Evolutionary conservation across 2,113 vertebrate genomes (phyloP), one percentile per base, ranked within the genome.

Genomic region (Synchiropus splendidus): DNA sequence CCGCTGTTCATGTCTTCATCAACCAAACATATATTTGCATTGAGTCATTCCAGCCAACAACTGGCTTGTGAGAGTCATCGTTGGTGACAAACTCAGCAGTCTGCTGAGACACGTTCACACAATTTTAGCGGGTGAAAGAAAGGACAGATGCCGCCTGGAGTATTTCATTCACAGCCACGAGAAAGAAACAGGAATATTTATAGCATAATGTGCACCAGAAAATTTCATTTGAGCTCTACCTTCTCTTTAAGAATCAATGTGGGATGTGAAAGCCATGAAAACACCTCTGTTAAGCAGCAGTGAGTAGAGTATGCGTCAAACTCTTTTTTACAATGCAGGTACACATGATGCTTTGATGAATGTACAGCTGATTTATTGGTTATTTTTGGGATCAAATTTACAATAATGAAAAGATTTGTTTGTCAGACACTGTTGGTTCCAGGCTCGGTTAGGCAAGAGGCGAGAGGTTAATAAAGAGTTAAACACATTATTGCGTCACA

Each of bases 251-350:
- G 54, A 39, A 54, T 58, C 50, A 60, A 49, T 56, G 12, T 72
- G 68, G 72, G 71, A 73, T 82, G 72, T 66, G 60, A 78, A 70
- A 58, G 64, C 57, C 61, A 74, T n/a, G n/a, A n/a, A n/a, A n/a
- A n/a, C n/a, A n/a, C n/a, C n/a, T n/a, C n/a, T n/a, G n/a, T n/a
- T n/a, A n/a, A 27, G 21, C 4, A 27, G 8, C 21, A 27, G 21
- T 27, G 8, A 27, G 21, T 27, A 4, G 8, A 27, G 8, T 27
- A 27, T 27, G 21, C 8, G 21, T 27, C 8, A 8, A 27, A 27
- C 8, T 8, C 8, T 27, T 27, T 5, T 27, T 8, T 27, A 27
- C 21, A n/a, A n/a, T n/a, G n/a, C n/a, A 27, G 21, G 21, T 27
- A 27, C 21, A 27, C 8, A 5, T 27, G n/a, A n/a, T n/a, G n/a